Evolutionary conservation across 1,140 invertebrate species (phyloP).

Genomic region (Monochamus saltuarius): DNA sequence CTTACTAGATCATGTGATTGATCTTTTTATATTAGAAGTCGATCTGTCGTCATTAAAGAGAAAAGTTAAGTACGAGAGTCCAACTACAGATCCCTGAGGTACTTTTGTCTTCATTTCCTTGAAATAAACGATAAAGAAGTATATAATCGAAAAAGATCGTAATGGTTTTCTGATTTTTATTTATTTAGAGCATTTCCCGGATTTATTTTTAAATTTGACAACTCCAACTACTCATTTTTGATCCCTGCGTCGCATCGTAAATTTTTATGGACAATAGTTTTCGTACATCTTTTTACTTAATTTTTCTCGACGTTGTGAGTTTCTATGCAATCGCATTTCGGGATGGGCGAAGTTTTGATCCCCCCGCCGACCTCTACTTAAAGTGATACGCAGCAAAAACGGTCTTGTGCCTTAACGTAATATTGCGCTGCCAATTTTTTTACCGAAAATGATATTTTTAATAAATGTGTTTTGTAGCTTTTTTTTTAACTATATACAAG

Average conservation of each 20-base stretch:
- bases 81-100: too few relatives aligned
- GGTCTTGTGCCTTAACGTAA: background rate
- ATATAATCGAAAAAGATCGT: background rate
- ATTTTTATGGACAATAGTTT: too few relatives aligned
- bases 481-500: slow-evolving; percentile 6
- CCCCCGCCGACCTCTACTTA: background rate
- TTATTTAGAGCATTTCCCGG: background rate
- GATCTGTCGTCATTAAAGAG: too few relatives aligned
- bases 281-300: too few relatives aligned
- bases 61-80: too few relatives aligned
- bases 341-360: background rate
- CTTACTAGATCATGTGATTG: too few relatives aligned
- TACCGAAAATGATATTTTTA: slow-evolving; percentile 18
- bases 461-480: background rate
- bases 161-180: background rate
- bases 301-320: background rate
- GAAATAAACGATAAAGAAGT: slow-evolving; percentile 9
- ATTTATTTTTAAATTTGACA: too few relatives aligned
- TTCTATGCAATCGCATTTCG: too few relatives aligned
- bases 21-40: too few relatives aligned
- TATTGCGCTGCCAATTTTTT: slow-evolving; percentile 13
- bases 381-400: too few relatives aligned
- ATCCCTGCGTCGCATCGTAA: too few relatives aligned
- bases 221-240: too few relatives aligned
- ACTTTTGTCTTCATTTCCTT: background rate